Conservation (phyloP, 2,888 invertebrate genomes). For the Mesoligia furuncula region DNA sequence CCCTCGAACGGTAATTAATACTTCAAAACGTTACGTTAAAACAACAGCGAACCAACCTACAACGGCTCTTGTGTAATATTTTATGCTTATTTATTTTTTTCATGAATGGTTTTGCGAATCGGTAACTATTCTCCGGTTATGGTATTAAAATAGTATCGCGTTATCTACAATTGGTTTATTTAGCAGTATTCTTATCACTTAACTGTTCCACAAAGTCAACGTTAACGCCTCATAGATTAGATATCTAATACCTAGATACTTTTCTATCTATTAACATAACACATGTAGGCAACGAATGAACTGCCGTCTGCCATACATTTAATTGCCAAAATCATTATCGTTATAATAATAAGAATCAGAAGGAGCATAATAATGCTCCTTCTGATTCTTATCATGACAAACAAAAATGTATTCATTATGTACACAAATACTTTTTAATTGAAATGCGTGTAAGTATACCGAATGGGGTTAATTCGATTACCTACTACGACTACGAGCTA, state of each 20-base stretch:
- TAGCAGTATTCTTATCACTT: slow-evolving; percentile 67
- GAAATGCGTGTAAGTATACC: not conserved
- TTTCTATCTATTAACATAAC: slow-evolving; percentile 32
- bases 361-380: no score
- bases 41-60: slow-evolving; percentile 51
- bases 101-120: slow-evolving; percentile 30
- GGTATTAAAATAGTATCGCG: slow-evolving; percentile 21
- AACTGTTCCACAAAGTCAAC: slow-evolving; percentile 70
- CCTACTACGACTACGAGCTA: not conserved
- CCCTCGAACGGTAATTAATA: slow-evolving; percentile 62
- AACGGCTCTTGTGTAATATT: slow-evolving; percentile 49
- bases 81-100: slow-evolving; percentile 39
- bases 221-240: slow-evolving; percentile 72
- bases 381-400: slow-evolving; percentile 1
- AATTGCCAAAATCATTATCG: not conserved
- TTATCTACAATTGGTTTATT: slow-evolving; percentile 63
- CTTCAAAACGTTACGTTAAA: slow-evolving; percentile 59
- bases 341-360: not conserved
- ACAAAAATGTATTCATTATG: not conserved
- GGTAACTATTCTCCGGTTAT: slow-evolving; percentile 20
- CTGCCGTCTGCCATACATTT: not conserved
- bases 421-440: slow-evolving; percentile 8
- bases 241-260: slow-evolving; percentile 66
- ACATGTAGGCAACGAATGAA: slow-evolving; percentile 10
- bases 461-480: slow-evolving; percentile 3